Evolutionary conservation across 2,888 invertebrate species (phyloP), one percentile per base, ranked within the genome.

Genomic region (Hyppa rectilinea): DNA sequence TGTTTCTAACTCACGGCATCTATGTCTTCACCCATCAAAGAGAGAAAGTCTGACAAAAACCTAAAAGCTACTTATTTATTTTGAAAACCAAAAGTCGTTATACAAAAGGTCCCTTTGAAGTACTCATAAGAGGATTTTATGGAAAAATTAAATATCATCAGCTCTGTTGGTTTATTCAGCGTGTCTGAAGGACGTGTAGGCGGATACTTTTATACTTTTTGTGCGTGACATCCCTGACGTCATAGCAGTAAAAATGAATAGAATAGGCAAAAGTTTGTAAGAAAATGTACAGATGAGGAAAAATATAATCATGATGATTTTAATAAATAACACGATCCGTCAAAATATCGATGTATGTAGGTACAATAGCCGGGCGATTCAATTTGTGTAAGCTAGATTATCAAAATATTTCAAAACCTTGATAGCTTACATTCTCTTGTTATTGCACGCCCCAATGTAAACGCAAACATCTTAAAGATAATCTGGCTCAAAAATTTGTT

Each of bases 41-140:
- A 78, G 59, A 26, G 47, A 47, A 65, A 62, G 6, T 53, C 65
- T 74, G 45, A 31, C 56, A 72, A 71, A 73, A 80, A 64, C 49
- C 34, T 71, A 68, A 68, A 55, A 80, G 55, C 45, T 73, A 69
- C 64, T 75, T 75, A 72, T 70, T 65, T 67, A 71, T 71, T 71
- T 68, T 63, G 59, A 67, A 75, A 75, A 75, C 59, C 66, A 70
- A 78, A 75, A 71, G 60, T 76, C 65, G 47, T 73, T 58, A 20
- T 52, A 74, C 47, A 83, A 80, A 76, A 72, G 56, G 62, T 29
- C 34, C 34, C 53, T 82, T 80, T 84, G 75, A 82, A 70, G 68
- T 67, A 20, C 9, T 43, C 43, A 49, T 81, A 82, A 80, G 78
- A 81, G 70, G 80, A 81, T 78, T 78, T 77, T 50, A 75, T 71